Evolutionary conservation across 2,797 vertebrate species (phyloP).

Genomic region (Propithecus perrieri): DNA sequence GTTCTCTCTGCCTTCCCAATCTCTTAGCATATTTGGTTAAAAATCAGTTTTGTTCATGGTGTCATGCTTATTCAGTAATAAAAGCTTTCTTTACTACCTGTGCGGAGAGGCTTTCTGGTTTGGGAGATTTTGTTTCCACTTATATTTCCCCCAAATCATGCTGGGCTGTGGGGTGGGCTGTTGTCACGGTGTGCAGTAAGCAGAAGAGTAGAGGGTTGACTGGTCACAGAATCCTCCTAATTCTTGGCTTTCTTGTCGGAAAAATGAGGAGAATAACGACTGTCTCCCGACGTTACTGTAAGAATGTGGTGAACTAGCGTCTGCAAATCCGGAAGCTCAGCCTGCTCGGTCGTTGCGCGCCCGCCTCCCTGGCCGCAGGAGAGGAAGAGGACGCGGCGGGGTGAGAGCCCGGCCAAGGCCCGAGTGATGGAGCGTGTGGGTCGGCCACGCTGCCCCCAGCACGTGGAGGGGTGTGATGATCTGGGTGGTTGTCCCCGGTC

Average conservation of each 20-base stretch:
- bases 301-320: not conserved
- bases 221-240: not conserved
- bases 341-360: not conserved
- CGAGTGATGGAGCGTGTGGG: not conserved
- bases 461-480: not conserved
- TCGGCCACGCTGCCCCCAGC: not conserved
- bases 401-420: not conserved
- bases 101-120: not conserved
- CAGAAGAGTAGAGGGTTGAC: rapidly evolving
- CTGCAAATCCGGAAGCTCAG: not conserved
- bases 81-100: not conserved
- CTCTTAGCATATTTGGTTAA: not conserved
- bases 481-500: not conserved
- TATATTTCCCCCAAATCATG: not conserved
- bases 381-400: not conserved
- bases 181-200: too few relatives aligned
- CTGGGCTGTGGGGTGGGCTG: not conserved
- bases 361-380: rapidly evolving
- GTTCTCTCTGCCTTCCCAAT: not conserved
- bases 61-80: not conserved
- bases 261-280: not conserved
- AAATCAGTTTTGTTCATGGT: not conserved
- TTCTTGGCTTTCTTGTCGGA: not conserved
- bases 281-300: rapidly evolving
- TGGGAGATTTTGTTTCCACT: not conserved